Conservation (phyloP, 2,113 vertebrate genomes). For the Mystacornis crossleyi region DNA sequence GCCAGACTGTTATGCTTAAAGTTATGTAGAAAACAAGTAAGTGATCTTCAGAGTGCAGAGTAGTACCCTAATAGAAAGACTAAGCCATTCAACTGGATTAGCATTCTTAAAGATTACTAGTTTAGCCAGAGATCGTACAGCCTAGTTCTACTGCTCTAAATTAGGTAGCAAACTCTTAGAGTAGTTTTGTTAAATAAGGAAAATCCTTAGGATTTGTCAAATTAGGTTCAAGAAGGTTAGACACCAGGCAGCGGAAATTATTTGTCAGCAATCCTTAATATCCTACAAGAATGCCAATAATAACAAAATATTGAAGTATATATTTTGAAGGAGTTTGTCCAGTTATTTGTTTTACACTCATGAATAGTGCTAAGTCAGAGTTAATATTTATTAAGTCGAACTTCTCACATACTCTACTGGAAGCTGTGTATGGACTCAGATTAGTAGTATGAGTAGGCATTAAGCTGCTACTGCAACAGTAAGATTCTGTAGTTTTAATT, state of each 20-base stretch:
- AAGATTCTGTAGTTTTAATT: conserved; percentile 1
- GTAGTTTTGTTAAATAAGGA: conserved; percentile 44
- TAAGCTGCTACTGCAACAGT: not conserved
- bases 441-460: not conserved
- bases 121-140: conserved; percentile 8
- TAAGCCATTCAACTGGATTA: conserved; percentile 58
- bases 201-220: conserved; percentile 61
- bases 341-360: not conserved
- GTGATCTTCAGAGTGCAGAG: not conserved
- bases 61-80: not conserved
- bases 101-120: conserved; percentile 51
- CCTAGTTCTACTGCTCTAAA: conserved; percentile 24
- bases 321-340: not conserved
- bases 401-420: not conserved
- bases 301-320: not conserved
- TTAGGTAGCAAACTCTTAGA: not conserved
- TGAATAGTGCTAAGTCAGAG: not conserved
- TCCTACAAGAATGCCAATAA: not conserved
- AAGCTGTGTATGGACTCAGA: not conserved
- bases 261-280: not conserved
- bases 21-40: not conserved
- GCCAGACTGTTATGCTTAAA: not conserved
- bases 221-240: conserved; percentile 30
- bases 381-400: not conserved
- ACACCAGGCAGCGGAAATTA: not conserved